Percentiles rank a stretch among this genome's conserved stretches.
Evolutionary conservation across 1,140 invertebrate genomes (phyloP).

Genomic region (Holcopasites calliopsidis): DNA sequence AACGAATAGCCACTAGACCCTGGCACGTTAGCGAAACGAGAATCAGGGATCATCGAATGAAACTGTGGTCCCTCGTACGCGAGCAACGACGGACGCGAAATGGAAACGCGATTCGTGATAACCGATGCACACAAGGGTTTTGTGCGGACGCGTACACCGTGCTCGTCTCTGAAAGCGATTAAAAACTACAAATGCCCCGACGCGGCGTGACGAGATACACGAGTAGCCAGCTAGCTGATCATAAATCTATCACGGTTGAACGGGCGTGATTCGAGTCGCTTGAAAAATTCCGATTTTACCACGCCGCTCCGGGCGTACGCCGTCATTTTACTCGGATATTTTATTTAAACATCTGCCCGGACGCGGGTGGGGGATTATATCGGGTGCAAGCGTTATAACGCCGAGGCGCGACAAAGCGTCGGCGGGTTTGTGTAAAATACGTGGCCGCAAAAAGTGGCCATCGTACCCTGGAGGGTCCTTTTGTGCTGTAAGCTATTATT

Average conservation of each 20-base stretch:
- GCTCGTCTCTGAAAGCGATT: conserved; percentile 32
- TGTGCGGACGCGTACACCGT: conserved; percentile 29
- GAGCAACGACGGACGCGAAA: conserved; percentile 14
- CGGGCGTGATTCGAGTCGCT: conserved; percentile 52
- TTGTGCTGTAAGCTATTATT: neutral
- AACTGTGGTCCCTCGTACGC: neutral
- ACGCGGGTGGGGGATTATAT: conserved; percentile 6
- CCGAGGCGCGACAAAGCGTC: conserved; percentile 7
- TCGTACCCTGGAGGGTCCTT: conserved; percentile 2
- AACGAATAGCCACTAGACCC: neutral
- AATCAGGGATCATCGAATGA: conserved; percentile 6
- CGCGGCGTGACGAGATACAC: conserved; percentile 37
- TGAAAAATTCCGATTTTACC: conserved; percentile 48
- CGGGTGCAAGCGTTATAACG: neutral
- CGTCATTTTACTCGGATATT: conserved; percentile 39
- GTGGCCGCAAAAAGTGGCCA: conserved; percentile 8
- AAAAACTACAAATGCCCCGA: conserved; percentile 53
- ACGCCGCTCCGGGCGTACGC: neutral
- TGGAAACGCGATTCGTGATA: conserved; percentile 38
- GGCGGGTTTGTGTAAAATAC: neutral
- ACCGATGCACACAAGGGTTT: conserved; percentile 23
- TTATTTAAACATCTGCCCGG: conserved; percentile 51
- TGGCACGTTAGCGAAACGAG: no score
- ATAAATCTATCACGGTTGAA: conserved; percentile 58
- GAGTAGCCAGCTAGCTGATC: conserved; percentile 45